These are phyloP conservation scores for Heptranchias perlo DNA, from an alignment of 2,113 vertebrate genomes.

Conservation along the genomic window DNA sequence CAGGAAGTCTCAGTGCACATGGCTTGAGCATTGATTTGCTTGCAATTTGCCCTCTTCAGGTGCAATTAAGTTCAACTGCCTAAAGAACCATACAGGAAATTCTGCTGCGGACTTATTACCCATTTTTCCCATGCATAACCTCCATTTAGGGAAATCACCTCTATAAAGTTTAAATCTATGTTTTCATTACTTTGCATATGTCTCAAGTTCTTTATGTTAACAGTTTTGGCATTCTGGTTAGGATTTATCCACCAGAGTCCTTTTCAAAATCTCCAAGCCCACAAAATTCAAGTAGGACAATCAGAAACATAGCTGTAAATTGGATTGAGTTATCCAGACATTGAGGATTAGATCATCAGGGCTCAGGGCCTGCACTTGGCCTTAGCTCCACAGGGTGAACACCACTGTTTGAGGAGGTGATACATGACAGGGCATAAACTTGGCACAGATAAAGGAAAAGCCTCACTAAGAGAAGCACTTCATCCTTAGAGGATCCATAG, in stretches of 20 bases:
- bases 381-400: neutral
- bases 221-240: neutral
- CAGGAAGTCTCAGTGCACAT: neutral
- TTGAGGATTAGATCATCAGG: neutral
- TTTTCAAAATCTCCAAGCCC: neutral
- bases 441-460: neutral
- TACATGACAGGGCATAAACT: neutral
- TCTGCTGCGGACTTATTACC: neutral
- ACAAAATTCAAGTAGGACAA: neutral
- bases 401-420: neutral
- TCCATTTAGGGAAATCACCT: neutral
- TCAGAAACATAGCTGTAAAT: neutral
- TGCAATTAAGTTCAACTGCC: neutral
- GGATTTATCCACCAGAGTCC: neutral
- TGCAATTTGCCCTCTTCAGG: neutral
- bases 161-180: neutral
- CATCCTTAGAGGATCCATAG: too few relatives aligned
- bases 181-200: neutral
- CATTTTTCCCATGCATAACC: neutral
- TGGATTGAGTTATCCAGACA: neutral
- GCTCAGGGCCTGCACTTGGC: neutral
- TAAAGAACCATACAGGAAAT: neutral
- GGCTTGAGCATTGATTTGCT: neutral
- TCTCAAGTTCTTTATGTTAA: neutral
- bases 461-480: neutral